Percentiles rank a stretch among this genome's conserved stretches.
phyloP scores from a whole-genome alignment of 2,888 invertebrate species.

The Lutraria lutraria region DNA sequence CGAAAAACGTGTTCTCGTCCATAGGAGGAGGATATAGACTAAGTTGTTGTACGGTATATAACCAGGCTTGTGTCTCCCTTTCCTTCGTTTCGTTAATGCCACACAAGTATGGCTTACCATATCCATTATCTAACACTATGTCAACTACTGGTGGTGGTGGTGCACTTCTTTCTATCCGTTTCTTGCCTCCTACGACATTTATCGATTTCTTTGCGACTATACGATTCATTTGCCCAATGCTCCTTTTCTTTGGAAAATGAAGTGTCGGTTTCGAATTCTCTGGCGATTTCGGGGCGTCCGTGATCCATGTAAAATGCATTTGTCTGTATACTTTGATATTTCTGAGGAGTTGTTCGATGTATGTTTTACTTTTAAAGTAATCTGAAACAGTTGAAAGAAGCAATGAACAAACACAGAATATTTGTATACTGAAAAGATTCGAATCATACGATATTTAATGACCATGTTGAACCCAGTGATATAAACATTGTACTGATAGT shows the following conservation, averaged over 20 bases:
- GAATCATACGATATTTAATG: no score
- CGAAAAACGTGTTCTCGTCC: not conserved
- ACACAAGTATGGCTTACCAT: not conserved
- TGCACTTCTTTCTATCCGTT: not conserved
- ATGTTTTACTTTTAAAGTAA: not conserved
- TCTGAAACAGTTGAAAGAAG: not conserved
- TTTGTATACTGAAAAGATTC: not conserved
- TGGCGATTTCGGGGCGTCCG: not conserved
- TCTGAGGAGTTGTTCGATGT: not conserved
- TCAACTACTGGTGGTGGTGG: not conserved
- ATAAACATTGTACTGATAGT: not conserved
- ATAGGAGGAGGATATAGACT: slow-evolving; percentile 8
- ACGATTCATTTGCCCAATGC: slow-evolving; percentile 2
- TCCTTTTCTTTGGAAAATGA: slow-evolving; percentile 13
- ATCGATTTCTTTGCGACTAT: not conserved
- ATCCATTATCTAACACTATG: not conserved
- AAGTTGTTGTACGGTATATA: not conserved
- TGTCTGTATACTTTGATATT: slow-evolving; percentile 6
- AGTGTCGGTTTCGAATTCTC: not conserved
- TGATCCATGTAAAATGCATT: slow-evolving; percentile 2
- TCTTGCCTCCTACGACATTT: not conserved
- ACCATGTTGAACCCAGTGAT: not conserved
- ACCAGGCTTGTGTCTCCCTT: slow-evolving; percentile 13
- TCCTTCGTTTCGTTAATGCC: not conserved
- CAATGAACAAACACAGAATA: not conserved